These are phyloP conservation scores for Artibeus lituratus DNA, from an alignment of 2,797 vertebrate genomes.

Conservation along the genomic window DNA sequence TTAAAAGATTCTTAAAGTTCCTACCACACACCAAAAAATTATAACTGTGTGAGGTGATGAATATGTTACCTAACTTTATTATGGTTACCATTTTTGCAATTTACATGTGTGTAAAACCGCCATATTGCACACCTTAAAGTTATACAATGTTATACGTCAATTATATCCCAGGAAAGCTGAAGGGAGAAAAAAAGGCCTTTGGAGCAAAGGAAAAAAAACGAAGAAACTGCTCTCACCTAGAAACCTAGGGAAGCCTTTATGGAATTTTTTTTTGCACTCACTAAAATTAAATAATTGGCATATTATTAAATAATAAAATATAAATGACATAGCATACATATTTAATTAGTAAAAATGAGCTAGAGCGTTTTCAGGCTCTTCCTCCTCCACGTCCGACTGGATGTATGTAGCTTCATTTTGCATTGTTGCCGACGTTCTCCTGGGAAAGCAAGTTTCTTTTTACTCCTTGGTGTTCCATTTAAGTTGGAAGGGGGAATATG, in stretches of 20 bases:
- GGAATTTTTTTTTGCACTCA: not conserved
- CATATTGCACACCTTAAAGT: not conserved
- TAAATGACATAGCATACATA: not conserved
- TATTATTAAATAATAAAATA: not conserved
- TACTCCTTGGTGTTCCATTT: not conserved
- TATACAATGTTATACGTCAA: not conserved
- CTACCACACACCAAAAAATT: not conserved
- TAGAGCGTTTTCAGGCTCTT: not conserved
- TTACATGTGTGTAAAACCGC: not conserved
- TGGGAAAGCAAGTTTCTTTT: not conserved
- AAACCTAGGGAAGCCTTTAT: not conserved
- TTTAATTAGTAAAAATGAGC: slow-evolving; percentile 16
- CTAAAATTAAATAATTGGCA: not conserved
- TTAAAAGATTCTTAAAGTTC: not conserved
- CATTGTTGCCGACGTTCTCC: not conserved
- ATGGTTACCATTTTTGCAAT: not conserved
- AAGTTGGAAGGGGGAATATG: not conserved
- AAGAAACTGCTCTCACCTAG: not conserved
- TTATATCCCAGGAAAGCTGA: not conserved
- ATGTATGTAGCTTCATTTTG: not conserved
- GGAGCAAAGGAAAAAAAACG: not conserved
- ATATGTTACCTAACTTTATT: not conserved
- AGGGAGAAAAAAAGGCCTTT: not conserved
- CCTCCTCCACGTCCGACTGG: not conserved
- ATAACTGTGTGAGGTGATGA: not conserved